Conservation (phyloP, 2,113 vertebrate genomes). For the Pimephales promelas region DNA sequence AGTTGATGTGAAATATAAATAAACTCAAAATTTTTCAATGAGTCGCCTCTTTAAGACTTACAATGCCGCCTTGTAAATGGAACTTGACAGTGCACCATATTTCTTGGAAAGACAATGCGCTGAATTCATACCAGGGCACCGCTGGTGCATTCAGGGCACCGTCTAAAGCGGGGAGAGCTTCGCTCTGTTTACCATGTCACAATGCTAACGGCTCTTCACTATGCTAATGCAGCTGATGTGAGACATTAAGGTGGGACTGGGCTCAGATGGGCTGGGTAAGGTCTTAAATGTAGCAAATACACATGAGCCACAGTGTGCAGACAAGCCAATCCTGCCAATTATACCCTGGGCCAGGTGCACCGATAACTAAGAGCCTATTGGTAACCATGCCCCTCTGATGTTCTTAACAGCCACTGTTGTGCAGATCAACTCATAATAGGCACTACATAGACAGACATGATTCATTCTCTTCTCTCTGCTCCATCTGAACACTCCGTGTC, state of each 20-base stretch:
- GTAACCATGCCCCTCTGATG: conserved; percentile 78
- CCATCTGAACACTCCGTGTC: conserved; percentile 46
- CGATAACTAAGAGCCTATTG: conserved; percentile 78
- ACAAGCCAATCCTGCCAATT: conserved; percentile 75
- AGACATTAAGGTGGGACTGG: conserved; percentile 74
- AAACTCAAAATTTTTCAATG: conserved; percentile 4
- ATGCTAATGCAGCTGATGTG: conserved; percentile 81
- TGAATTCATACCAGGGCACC: conserved; percentile 39
- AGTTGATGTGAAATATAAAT: background rate
- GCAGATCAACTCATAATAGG: conserved; percentile 79
- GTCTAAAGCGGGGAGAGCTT: conserved; percentile 65
- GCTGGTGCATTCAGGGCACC: conserved; percentile 47
- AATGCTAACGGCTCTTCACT: conserved; percentile 82
- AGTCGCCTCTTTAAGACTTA: background rate
- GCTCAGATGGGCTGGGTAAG: conserved; percentile 78
- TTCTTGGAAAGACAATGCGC: conserved; percentile 31
- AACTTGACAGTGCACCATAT: conserved; percentile 16
- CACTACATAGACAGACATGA: conserved; percentile 72
- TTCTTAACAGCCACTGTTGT: conserved; percentile 71
- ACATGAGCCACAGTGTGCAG: conserved; percentile 69
- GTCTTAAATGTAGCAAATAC: conserved; percentile 74
- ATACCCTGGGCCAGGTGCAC: conserved; percentile 81
- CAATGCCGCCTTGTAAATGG: background rate
- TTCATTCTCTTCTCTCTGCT: conserved; percentile 65
- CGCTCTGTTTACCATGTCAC: conserved; percentile 73